These are phyloP conservation scores for Diplosoma virens DNA, from an alignment of 23 tunicate genomes.

Conservation along the genomic window DNA sequence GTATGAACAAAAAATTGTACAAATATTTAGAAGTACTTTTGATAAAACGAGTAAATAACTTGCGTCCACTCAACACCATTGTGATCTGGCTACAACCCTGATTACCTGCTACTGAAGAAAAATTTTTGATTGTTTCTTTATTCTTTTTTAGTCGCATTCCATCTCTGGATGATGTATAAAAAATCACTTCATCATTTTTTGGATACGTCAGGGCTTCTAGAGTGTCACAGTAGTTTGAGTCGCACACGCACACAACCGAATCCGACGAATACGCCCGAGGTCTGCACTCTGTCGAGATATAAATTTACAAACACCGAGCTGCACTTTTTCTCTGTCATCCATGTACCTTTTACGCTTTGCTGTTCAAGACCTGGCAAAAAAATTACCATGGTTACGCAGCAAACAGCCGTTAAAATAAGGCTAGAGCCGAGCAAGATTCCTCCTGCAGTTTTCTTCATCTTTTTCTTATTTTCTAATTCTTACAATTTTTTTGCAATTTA, in stretches of 20 bases:
- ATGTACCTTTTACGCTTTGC: neutral
- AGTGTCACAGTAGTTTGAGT: conserved; percentile 85
- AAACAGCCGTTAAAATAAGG: neutral
- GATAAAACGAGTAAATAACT: no score
- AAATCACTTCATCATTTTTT: neutral
- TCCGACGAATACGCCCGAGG: conserved; percentile 25
- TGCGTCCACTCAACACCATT: no score
- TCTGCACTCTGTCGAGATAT: neutral
- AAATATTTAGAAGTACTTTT: no score
- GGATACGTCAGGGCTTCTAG: conserved; percentile 24
- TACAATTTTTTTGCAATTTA: no score
- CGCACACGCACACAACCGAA: conserved; percentile 85
- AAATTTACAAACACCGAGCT: neutral
- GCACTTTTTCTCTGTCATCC: neutral
- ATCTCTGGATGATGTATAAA: conserved; percentile 29
- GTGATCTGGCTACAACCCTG: no score
- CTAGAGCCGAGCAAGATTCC: neutral
- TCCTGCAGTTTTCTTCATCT: neutral
- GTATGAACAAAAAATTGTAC: no score
- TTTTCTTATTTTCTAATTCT: no score
- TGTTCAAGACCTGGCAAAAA: neutral
- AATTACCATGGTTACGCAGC: neutral
- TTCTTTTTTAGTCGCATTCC: no score
- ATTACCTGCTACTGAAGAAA: no score
- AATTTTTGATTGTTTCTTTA: no score